These are phyloP conservation scores for Penaeus japonicus DNA, from an alignment of 1,140 invertebrate genomes.

Conservation along the genomic window DNA sequence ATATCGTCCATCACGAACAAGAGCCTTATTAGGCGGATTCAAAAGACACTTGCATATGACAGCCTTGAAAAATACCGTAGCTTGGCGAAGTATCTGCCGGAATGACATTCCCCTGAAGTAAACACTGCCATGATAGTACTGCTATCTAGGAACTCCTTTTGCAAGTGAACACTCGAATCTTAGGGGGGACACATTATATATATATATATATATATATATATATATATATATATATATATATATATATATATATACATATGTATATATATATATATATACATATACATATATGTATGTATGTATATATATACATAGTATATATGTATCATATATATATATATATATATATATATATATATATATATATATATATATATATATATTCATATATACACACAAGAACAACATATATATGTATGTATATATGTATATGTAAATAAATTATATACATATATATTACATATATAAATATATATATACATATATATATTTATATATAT, in stretches of 20 bases:
- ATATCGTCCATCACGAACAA: too few relatives aligned
- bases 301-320: neutral
- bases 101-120: too few relatives aligned
- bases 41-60: too few relatives aligned
- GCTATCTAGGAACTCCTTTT: too few relatives aligned
- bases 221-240: neutral
- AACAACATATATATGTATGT: conserved; percentile 9
- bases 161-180: too few relatives aligned
- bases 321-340: neutral
- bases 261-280: neutral
- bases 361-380: conserved; percentile 33
- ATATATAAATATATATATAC: conserved; percentile 14
- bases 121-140: too few relatives aligned
- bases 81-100: too few relatives aligned
- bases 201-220: neutral
- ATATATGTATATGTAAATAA: conserved; percentile 22
- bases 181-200: neutral
- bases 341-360: conserved; percentile 17
- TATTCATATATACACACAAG: neutral
- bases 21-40: too few relatives aligned
- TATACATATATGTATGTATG: neutral
- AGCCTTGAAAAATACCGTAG: too few relatives aligned
- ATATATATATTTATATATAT: conserved; percentile 28
- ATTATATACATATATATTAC: conserved; percentile 8
- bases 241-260: neutral